These are phyloP conservation scores for Stramonita haemastoma DNA, from an alignment of 2,888 invertebrate species.

Conservation along the genomic window DNA sequence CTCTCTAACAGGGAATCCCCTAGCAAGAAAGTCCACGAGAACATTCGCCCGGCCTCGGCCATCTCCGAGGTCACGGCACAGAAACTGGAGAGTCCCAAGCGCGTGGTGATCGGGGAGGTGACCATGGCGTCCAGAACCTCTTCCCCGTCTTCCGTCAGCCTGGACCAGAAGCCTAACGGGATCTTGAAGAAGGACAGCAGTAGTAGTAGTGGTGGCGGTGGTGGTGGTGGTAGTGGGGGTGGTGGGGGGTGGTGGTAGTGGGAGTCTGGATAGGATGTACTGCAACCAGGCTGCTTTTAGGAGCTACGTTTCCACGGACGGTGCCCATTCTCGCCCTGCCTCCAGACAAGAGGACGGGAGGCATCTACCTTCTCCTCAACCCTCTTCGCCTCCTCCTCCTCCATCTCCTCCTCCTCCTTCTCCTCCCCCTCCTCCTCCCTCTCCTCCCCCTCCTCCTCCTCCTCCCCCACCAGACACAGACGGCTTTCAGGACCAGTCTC, in stretches of 20 bases:
- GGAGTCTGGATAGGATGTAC: neutral
- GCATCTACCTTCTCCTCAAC: neutral
- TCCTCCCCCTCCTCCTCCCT: slow-evolving; percentile 1
- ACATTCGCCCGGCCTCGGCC: slow-evolving; percentile 56
- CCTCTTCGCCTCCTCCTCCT: neutral
- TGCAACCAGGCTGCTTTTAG: neutral
- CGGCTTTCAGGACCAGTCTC: slow-evolving; percentile 35
- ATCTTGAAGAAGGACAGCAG: slow-evolving; percentile 48
- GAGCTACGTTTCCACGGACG: slow-evolving; percentile 9
- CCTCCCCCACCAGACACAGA: neutral
- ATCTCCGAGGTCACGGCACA: slow-evolving; percentile 52
- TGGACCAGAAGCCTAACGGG: slow-evolving; percentile 49
- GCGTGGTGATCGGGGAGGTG: slow-evolving; percentile 50
- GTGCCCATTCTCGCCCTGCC: neutral
- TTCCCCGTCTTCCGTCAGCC: slow-evolving; percentile 32
- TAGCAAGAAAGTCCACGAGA: slow-evolving; percentile 43
- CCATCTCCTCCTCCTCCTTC: neutral
- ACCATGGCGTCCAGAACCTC: slow-evolving; percentile 44
- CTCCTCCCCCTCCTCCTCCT: slow-evolving; percentile 36
- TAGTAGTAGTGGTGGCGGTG: neutral
- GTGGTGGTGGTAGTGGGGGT: slow-evolving; percentile 8
- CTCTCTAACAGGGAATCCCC: slow-evolving; percentile 39
- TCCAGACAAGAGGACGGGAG: neutral
- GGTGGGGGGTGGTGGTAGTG: neutral
- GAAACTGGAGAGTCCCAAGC: slow-evolving; percentile 50